phyloP scores from a whole-genome alignment of 2,113 vertebrate genomes.

The Myodes glareolus region DNA sequence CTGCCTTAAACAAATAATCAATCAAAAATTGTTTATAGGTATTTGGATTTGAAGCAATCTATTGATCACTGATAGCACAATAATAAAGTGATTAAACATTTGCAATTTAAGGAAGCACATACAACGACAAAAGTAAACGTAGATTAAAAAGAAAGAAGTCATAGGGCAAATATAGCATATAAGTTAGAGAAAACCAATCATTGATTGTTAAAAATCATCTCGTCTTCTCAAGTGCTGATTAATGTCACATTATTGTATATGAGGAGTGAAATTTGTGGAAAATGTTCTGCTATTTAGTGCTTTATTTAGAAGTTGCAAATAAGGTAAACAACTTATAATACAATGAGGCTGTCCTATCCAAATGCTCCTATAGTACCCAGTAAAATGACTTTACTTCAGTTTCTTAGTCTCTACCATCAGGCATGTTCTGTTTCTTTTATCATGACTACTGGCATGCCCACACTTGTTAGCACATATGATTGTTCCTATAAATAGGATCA shows the following conservation, averaged over 20 bases:
- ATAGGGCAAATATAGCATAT: background rate
- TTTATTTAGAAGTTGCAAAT: conserved; percentile 54
- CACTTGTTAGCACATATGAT: conserved; percentile 25
- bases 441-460: conserved; percentile 38
- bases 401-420: background rate
- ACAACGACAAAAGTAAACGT: background rate
- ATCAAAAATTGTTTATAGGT: background rate
- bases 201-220: background rate
- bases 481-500: conserved; percentile 44
- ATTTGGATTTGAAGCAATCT: conserved; percentile 9
- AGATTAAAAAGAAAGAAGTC: conserved; percentile 16
- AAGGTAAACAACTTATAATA: conserved; percentile 6
- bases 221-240: conserved; percentile 19
- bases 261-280: background rate
- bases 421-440: conserved; percentile 27
- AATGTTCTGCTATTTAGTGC: conserved; percentile 14
- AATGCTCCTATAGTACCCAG: background rate
- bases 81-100: background rate
- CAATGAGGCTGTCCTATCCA: background rate
- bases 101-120: background rate
- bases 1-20: background rate
- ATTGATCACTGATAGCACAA: background rate
- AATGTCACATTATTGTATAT: background rate
- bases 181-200: background rate
- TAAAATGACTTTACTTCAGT: conserved; percentile 21